These are phyloP conservation scores for Acrocera orbiculus DNA, from an alignment of 2,888 invertebrate species.

Conservation along the genomic window DNA sequence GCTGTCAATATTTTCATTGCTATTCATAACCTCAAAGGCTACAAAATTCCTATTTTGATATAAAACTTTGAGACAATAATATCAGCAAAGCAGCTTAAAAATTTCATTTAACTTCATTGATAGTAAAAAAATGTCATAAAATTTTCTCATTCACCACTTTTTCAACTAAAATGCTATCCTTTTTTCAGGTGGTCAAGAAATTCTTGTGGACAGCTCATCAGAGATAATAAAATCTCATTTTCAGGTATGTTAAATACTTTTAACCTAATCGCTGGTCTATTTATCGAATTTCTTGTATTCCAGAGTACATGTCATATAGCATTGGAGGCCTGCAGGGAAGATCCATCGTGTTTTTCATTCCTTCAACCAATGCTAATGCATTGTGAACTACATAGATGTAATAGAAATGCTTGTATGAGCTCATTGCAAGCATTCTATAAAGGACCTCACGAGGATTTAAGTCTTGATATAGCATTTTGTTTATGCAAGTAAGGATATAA, in stretches of 20 bases:
- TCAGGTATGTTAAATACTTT: conserved; percentile 24
- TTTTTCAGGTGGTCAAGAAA: conserved; percentile 28
- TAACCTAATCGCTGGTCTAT: background rate
- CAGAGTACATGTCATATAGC: conserved; percentile 80
- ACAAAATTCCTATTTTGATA: too few relatives aligned
- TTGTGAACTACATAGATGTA: conserved; percentile 61
- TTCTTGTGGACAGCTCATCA: conserved; percentile 30
- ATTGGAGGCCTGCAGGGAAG: conserved; percentile 62
- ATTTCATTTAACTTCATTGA: too few relatives aligned
- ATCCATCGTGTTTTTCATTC: conserved; percentile 58
- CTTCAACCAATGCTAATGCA: conserved; percentile 71
- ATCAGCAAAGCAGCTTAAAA: too few relatives aligned
- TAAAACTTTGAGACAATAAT: too few relatives aligned
- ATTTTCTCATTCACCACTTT: too few relatives aligned
- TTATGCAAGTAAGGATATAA: conserved; percentile 65
- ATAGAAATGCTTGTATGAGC: conserved; percentile 73
- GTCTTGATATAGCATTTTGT: conserved; percentile 80
- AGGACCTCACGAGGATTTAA: conserved; percentile 61
- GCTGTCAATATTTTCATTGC: too few relatives aligned
- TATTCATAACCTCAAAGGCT: too few relatives aligned
- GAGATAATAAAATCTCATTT: conserved; percentile 33
- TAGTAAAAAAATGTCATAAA: too few relatives aligned
- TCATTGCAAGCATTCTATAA: conserved; percentile 73
- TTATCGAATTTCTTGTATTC: conserved; percentile 17
- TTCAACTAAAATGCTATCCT: background rate